Percentiles rank a stretch among this genome's conserved stretches.
phyloP scores from a whole-genome alignment of 2,113 vertebrate species.

The Copsychus sechellarum region DNA sequence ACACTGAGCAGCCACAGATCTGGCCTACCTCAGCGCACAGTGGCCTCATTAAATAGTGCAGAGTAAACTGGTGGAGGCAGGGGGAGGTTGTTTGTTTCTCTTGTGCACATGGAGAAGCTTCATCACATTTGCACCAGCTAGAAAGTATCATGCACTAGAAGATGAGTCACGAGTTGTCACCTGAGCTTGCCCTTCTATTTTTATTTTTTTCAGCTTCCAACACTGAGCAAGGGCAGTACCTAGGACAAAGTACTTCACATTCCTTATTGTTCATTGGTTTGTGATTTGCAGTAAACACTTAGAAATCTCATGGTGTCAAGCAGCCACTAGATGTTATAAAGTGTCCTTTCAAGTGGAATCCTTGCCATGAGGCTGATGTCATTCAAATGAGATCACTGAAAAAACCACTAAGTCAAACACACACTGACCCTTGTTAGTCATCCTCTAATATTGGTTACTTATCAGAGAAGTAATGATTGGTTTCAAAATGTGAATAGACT shows the following conservation, averaged over 20 bases:
- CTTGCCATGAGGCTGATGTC: background rate
- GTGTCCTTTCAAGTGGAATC: background rate
- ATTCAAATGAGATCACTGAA: background rate
- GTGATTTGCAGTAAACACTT: background rate
- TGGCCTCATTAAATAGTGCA: background rate
- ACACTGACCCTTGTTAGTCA: background rate
- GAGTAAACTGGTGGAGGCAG: background rate
- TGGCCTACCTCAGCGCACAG: background rate
- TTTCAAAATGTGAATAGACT: background rate
- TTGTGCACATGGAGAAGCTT: background rate
- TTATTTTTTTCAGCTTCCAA: background rate
- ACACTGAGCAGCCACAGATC: background rate
- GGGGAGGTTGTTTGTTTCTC: background rate
- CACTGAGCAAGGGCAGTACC: background rate
- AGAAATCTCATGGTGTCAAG: background rate
- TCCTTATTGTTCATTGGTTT: background rate
- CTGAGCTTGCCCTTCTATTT: background rate
- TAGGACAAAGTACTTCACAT: background rate
- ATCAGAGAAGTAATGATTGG: background rate
- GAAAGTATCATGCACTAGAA: background rate
- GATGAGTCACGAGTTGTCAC: background rate
- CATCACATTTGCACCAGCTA: background rate
- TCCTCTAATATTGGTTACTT: background rate
- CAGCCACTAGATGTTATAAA: background rate
- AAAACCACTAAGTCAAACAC: background rate